Evolutionary conservation across 2,888 invertebrate genomes (phyloP).

Genomic region (Melikaiella ostensackeni): DNA sequence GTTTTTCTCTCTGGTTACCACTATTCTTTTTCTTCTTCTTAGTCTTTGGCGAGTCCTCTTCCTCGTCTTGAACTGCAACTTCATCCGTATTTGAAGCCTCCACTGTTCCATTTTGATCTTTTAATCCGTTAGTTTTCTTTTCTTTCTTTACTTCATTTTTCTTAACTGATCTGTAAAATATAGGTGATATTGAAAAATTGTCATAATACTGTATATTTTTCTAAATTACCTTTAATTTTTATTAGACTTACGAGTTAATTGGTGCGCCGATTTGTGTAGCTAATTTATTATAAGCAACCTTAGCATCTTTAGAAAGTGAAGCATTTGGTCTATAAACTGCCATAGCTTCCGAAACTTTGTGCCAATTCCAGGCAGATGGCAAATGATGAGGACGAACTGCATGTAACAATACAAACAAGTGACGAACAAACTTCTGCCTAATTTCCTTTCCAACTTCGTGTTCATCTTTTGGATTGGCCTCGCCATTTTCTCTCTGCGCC

Average conservation of each 20-base stretch:
- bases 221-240: background rate
- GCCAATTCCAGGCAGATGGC: constrained; percentile 75
- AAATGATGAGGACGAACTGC: constrained; percentile 69
- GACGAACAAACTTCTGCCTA: constrained; percentile 80
- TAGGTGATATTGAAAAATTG: background rate
- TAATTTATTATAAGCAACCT: constrained; percentile 77
- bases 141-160: constrained; percentile 56
- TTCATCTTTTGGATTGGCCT: constrained; percentile 51
- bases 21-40: constrained; percentile 71
- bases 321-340: constrained; percentile 72
- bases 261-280: constrained; percentile 75
- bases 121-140: background rate
- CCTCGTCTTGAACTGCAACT: constrained; percentile 54
- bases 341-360: constrained; percentile 71
- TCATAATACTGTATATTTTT: background rate
- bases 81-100: constrained; percentile 56
- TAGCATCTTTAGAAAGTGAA: constrained; percentile 76
- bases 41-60: constrained; percentile 58
- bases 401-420: constrained; percentile 80
- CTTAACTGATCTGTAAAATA: constrained; percentile 51
- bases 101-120: constrained; percentile 57
- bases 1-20: constrained; percentile 71
- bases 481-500: constrained; percentile 71
- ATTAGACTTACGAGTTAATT: constrained; percentile 41
- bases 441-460: constrained; percentile 67